A percentile compares a stretch with the other conserved stretches of the same genome.
Evolutionary conservation across 2,888 invertebrate species (phyloP).

Genomic region (Standfussiana lucernea): DNA sequence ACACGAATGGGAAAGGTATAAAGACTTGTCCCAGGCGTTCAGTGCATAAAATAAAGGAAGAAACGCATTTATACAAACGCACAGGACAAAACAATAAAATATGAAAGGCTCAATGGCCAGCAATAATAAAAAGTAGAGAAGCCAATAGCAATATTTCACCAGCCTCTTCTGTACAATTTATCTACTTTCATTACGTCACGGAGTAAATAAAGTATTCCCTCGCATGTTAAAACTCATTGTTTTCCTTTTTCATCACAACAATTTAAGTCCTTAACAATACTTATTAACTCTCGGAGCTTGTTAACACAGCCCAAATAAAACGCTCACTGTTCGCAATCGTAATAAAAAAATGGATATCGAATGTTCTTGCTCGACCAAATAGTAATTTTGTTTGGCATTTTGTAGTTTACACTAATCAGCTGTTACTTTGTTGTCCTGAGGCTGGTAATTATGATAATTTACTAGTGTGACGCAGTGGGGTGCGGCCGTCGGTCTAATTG

Average conservation of each 20-base stretch:
- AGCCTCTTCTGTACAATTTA: not conserved
- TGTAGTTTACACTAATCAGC: constrained; percentile 79
- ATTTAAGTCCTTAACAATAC: constrained; percentile 42
- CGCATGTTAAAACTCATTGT: constrained; percentile 27
- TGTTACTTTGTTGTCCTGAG: constrained; percentile 74
- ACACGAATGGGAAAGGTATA: not conserved
- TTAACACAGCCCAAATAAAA: constrained; percentile 48
- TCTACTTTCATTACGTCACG: constrained; percentile 1
- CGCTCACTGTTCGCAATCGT: constrained; percentile 5
- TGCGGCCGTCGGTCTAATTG: constrained; percentile 76
- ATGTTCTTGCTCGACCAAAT: constrained; percentile 31
- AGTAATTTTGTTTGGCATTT: constrained; percentile 62
- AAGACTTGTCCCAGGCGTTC: not conserved
- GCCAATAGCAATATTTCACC: not conserved
- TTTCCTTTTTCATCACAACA: constrained; percentile 39
- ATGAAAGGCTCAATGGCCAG: no score
- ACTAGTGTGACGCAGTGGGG: constrained; percentile 72
- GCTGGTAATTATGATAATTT: constrained; percentile 81
- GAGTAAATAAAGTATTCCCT: constrained; percentile 17
- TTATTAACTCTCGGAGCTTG: constrained; percentile 52
- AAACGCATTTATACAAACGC: not conserved
- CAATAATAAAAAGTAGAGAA: not conserved
- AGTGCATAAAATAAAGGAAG: not conserved
- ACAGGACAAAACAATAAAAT: not conserved
- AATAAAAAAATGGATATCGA: constrained; percentile 27